Percentiles rank a stretch among this genome's conserved stretches.
These are phyloP conservation scores for Malurus splendens DNA, from an alignment of 2,797 vertebrate genomes.

Conservation along the genomic window DNA sequence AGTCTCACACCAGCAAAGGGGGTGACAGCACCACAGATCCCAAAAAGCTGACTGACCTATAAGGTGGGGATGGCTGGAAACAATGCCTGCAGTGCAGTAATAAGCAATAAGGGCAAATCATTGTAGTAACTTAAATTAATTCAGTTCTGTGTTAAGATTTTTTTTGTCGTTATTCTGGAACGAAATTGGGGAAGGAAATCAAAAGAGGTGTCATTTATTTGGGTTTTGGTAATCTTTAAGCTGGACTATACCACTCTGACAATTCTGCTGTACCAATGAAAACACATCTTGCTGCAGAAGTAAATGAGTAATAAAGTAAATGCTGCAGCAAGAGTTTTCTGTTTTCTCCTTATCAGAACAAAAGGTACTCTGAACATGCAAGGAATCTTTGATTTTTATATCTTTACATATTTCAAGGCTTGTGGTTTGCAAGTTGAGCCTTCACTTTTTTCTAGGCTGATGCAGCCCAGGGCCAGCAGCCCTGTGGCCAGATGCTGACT, in stretches of 20 bases:
- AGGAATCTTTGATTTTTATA: background rate
- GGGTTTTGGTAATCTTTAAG: background rate
- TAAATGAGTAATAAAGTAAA: background rate
- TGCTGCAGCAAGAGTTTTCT: background rate
- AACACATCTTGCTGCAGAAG: background rate
- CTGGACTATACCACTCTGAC: background rate
- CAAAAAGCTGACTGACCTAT: background rate
- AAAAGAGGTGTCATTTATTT: background rate
- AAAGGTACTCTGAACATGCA: background rate
- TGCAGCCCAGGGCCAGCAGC: background rate
- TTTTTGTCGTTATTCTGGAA: background rate
- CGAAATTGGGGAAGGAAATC: background rate
- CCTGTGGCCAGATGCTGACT: background rate
- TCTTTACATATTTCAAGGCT: background rate
- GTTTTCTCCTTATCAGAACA: background rate
- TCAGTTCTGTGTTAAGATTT: background rate
- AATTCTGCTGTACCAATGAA: background rate
- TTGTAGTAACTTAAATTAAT: background rate
- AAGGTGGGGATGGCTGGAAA: background rate
- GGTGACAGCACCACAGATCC: background rate
- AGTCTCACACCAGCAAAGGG: background rate
- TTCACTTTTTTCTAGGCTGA: background rate
- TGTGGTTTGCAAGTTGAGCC: background rate
- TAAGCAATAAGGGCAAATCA: background rate
- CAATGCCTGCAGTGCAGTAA: background rate